Evolutionary conservation across 2,888 invertebrate genomes (phyloP).

Genomic region (Macroteleia sp.): DNA sequence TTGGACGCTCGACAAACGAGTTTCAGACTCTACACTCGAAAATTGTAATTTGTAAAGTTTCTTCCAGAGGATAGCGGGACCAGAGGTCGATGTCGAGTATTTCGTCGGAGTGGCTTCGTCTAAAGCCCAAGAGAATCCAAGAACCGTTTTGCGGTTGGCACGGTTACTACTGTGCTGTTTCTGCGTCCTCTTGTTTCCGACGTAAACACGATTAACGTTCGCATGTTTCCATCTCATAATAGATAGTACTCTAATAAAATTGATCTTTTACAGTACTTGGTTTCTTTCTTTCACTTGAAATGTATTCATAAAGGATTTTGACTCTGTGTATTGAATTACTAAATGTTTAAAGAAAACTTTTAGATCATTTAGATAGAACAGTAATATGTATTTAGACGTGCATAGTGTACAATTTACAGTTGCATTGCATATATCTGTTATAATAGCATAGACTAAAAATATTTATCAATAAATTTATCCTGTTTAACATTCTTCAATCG

Average conservation of each 20-base stretch:
- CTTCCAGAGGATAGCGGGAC: slow-evolving; percentile 21
- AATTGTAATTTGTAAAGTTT: slow-evolving; percentile 62
- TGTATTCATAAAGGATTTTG: too few relatives aligned
- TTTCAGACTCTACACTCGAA: slow-evolving; percentile 26
- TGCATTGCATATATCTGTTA: too few relatives aligned
- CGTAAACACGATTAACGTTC: slow-evolving; percentile 62
- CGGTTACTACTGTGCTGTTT: slow-evolving; percentile 43
- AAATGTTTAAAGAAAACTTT: too few relatives aligned
- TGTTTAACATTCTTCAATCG: too few relatives aligned
- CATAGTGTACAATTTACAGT: too few relatives aligned
- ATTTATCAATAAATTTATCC: too few relatives aligned
- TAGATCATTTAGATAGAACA: too few relatives aligned
- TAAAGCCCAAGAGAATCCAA: slow-evolving; percentile 58
- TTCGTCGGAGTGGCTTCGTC: slow-evolving; percentile 50
- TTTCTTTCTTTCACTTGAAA: too few relatives aligned
- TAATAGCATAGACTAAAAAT: too few relatives aligned
- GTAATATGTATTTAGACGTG: too few relatives aligned
- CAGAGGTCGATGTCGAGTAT: slow-evolving; percentile 46
- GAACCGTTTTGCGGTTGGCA: slow-evolving; percentile 64
- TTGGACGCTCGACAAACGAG: slow-evolving; percentile 32
- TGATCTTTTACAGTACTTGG: too few relatives aligned
- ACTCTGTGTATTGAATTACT: too few relatives aligned
- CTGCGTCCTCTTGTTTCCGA: slow-evolving; percentile 41
- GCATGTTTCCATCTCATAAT: slow-evolving; percentile 44
- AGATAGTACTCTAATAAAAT: slow-evolving; percentile 48